Conservation (phyloP, 1,140 invertebrate species). For the Bombus picipes region DNA sequence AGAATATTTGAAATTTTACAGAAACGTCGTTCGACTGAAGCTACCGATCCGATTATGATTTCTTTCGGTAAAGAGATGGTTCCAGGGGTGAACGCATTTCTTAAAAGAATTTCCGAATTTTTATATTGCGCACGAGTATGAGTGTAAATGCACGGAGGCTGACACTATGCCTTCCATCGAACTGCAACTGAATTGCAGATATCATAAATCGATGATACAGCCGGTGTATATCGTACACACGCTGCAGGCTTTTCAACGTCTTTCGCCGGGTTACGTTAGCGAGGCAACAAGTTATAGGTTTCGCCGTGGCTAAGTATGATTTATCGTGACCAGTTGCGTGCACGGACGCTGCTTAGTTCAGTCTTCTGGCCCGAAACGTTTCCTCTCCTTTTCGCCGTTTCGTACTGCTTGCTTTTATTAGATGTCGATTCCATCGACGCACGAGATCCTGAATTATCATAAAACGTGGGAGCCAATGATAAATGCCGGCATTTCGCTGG, state of each 20-base stretch:
- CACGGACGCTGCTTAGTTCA: conserved; percentile 5
- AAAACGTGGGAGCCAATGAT: conserved; percentile 39
- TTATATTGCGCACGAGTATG: too few relatives aligned
- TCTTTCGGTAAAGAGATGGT: not conserved
- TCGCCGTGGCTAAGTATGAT: conserved; percentile 66
- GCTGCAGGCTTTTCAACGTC: conserved; percentile 64
- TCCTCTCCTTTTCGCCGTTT: conserved; percentile 19
- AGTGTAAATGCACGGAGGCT: not conserved
- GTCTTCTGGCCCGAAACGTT: not conserved
- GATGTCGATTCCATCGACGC: conserved; percentile 32
- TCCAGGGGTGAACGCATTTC: not conserved
- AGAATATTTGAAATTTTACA: not conserved
- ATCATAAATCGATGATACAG: conserved; percentile 63
- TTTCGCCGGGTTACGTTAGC: conserved; percentile 67
- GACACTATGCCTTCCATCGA: conserved; percentile 39
- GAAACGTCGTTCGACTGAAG: not conserved
- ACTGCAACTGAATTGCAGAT: conserved; percentile 59
- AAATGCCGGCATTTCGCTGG: conserved; percentile 10
- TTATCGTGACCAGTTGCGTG: conserved; percentile 64
- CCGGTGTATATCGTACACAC: conserved; percentile 33
- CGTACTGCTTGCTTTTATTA: conserved; percentile 36
- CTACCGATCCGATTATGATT: too few relatives aligned
- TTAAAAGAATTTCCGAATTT: not conserved
- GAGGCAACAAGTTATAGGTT: conserved; percentile 53
- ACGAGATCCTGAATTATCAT: conserved; percentile 33